Percentiles rank a stretch among this genome's conserved stretches.
Conservation (phyloP, 2,797 vertebrate genomes). For the Gymnoscopelus microlampas region DNA sequence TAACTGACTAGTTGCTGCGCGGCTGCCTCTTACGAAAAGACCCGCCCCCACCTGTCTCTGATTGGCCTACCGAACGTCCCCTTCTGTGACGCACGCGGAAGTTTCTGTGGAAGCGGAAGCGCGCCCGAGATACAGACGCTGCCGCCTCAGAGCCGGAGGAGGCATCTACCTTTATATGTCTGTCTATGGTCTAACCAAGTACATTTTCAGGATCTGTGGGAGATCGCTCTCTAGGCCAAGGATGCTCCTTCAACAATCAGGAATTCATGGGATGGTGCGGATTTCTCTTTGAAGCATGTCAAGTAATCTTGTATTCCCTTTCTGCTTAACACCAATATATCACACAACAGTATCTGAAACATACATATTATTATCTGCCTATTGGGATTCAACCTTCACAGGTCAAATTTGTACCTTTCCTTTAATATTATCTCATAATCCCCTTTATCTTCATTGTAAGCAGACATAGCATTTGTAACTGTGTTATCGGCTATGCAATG, state of each 20-base stretch:
- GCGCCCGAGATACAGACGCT: too few species aligned
- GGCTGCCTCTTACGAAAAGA: too few species aligned
- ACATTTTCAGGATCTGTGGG: conserved; percentile 18
- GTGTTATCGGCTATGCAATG: conserved; percentile 58
- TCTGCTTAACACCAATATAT: conserved; percentile 34
- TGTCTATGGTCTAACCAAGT: too few species aligned
- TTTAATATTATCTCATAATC: conserved; percentile 44
- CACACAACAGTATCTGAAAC: conserved; percentile 45
- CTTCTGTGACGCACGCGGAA: too few species aligned
- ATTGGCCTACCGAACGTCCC: too few species aligned
- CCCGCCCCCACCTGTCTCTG: too few species aligned
- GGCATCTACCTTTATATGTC: too few species aligned
- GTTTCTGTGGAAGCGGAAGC: too few species aligned
- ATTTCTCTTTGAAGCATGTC: conserved; percentile 29
- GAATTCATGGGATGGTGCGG: conserved; percentile 10
- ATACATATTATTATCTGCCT: conserved; percentile 41
- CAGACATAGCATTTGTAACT: conserved; percentile 57
- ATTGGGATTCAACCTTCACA: conserved; percentile 64
- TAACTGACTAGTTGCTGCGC: too few species aligned
- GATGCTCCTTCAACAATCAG: conserved; percentile 5
- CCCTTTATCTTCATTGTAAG: conserved; percentile 55
- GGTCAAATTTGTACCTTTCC: conserved; percentile 43
- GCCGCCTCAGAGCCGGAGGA: too few species aligned
- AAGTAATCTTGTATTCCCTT: conserved; percentile 22
- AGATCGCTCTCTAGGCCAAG: conserved; percentile 9